Evolutionary conservation across 2,797 vertebrate genomes (phyloP).

Genomic region (Pseudochirops corinnae): DNA sequence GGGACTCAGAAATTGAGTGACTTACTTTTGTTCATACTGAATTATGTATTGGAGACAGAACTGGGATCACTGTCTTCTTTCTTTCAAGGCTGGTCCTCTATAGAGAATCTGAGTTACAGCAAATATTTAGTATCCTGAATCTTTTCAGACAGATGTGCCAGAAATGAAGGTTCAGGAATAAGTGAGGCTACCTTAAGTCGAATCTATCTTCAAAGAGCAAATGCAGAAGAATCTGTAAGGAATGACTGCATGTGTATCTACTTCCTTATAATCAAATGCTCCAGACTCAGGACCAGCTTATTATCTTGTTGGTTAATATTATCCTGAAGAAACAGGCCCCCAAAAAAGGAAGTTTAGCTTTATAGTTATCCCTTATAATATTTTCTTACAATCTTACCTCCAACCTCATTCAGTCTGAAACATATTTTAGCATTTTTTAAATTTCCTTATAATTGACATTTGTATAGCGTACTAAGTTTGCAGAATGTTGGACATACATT

Average conservation of each 20-base stretch:
- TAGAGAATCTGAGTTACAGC: not conserved
- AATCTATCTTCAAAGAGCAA: not conserved
- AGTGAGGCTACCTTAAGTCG: not conserved
- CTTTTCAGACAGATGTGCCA: not conserved
- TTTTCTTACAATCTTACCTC: not conserved
- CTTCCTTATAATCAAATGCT: not conserved
- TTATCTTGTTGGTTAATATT: not conserved
- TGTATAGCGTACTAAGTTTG: not conserved
- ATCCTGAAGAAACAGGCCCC: not conserved
- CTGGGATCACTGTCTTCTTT: not conserved
- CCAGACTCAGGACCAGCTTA: not conserved
- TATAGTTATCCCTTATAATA: not conserved
- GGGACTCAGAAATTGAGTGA: not conserved
- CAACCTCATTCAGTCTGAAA: not conserved
- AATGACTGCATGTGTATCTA: not conserved
- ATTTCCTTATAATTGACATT: not conserved
- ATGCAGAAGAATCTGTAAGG: not conserved
- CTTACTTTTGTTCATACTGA: not conserved
- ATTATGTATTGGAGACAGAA: not conserved
- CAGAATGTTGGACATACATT: too few relatives aligned
- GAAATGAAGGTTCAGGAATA: not conserved
- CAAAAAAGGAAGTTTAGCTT: not conserved
- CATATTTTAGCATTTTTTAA: not conserved
- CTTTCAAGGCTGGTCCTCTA: not conserved
- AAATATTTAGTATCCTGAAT: not conserved